A percentile compares a stretch with the other conserved stretches of the same genome.
These are phyloP conservation scores for Climacteris rufus DNA, from an alignment of 2,113 vertebrate species.

Conservation along the genomic window DNA sequence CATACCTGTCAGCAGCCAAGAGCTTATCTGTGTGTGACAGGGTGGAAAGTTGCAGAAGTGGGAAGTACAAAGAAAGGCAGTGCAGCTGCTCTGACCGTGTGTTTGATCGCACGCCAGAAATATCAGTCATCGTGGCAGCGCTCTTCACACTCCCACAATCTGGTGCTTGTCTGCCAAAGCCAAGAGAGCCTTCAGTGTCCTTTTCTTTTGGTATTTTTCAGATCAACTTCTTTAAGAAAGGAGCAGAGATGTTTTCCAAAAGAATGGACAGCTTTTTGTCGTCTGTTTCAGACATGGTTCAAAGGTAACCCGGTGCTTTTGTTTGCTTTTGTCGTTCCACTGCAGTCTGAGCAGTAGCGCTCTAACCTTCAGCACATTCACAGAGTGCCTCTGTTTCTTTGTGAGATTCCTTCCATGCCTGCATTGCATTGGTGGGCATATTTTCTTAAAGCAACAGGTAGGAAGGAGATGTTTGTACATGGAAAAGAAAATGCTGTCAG, in stretches of 20 bases:
- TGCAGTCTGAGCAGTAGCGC: neutral
- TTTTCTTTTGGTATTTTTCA: slow-evolving; percentile 63
- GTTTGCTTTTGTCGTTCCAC: neutral
- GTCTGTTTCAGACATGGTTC: slow-evolving; percentile 85
- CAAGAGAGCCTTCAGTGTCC: neutral
- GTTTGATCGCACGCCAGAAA: neutral
- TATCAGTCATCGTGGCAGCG: accelerated
- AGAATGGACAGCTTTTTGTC: slow-evolving; percentile 88
- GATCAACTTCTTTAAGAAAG: slow-evolving; percentile 94
- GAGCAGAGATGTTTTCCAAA: slow-evolving; percentile 90
- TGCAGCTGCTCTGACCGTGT: neutral
- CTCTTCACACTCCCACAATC: neutral
- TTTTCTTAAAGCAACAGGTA: neutral
- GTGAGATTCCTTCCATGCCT: neutral
- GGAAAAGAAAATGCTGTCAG: neutral
- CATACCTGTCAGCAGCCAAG: neutral
- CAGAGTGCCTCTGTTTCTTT: neutral
- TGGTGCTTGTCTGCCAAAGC: neutral
- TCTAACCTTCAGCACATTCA: accelerated
- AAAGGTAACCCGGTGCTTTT: slow-evolving; percentile 74
- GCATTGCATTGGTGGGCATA: neutral
- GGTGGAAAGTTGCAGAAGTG: neutral
- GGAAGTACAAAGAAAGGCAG: neutral
- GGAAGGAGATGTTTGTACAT: neutral
- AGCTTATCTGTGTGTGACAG: neutral